A percentile compares a stretch with the other conserved stretches of the same genome.
phyloP scores from a whole-genome alignment of 2,888 invertebrate genomes.

The Mechanitis messenoides region DNA sequence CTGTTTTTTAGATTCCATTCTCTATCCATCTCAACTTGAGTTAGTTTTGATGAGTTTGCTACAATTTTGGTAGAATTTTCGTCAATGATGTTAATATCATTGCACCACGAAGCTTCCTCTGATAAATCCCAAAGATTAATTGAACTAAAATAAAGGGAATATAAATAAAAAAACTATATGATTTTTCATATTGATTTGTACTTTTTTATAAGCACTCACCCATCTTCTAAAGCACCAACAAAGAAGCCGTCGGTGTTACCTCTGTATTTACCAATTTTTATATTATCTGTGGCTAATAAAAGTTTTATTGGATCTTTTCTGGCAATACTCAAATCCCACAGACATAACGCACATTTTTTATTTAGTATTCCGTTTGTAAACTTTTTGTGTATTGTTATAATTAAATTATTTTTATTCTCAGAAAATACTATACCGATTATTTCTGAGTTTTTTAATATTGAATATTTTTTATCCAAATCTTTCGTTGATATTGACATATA shows the following conservation, averaged over 20 bases:
- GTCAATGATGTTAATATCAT: constrained; percentile 36
- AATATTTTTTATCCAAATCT: constrained; percentile 34
- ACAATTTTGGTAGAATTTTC: constrained; percentile 39
- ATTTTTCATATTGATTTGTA: too few species aligned
- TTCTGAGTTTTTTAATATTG: constrained; percentile 44
- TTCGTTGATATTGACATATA: constrained; percentile 45
- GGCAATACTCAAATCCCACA: constrained; percentile 62
- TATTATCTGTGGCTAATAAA: constrained; percentile 54
- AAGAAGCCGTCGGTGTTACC: constrained; percentile 58
- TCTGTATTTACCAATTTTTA: constrained; percentile 47
- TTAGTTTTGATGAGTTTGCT: constrained; percentile 37
- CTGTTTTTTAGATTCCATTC: constrained; percentile 54
- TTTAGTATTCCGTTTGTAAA: constrained; percentile 24
- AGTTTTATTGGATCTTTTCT: constrained; percentile 52
- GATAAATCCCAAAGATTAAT: constrained; percentile 66
- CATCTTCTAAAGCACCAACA: constrained; percentile 59
- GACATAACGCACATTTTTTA: constrained; percentile 49
- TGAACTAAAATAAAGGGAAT: constrained; percentile 45
- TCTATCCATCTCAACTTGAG: constrained; percentile 47
- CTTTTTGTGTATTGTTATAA: constrained; percentile 56
- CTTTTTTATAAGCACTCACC: constrained; percentile 41
- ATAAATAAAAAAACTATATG: too few species aligned
- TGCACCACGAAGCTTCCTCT: constrained; percentile 51
- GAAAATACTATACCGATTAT: constrained; percentile 50
- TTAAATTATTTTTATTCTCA: constrained; percentile 49